Evolutionary conservation across 2,888 invertebrate genomes (phyloP), one percentile per base, ranked within the genome.

Genomic region (Osedax fenrisi): DNA sequence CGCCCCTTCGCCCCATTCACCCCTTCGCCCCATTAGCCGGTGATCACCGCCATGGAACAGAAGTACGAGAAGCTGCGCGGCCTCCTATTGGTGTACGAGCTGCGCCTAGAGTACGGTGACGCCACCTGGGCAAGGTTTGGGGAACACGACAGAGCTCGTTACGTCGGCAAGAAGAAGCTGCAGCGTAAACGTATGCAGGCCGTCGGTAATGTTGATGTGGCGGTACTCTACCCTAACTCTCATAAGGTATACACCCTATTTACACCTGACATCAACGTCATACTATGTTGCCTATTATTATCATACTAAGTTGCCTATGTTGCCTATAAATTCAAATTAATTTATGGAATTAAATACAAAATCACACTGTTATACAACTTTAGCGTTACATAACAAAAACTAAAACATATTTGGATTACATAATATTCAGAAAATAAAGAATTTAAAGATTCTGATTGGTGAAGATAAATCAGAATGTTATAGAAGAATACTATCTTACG

Each of bases 381-480:
- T n/a, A n/a, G n/a, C n/a, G n/a, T n/a, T n/a, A n/a, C n/a, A n/a
- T n/a, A n/a, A n/a, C n/a, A n/a, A n/a, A n/a, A n/a, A n/a, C n/a
- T n/a, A n/a, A n/a, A n/a, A n/a, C n/a, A n/a, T n/a, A n/a, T n/a
- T n/a, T n/a, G n/a, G n/a, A n/a, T n/a, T n/a, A n/a, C n/a, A 24
- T 68, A 3, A 68, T 24, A 10, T 78, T 22, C 76, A 81, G 81
- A 77, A 78, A 23, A 74, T 81, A 70, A 79, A 79, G 71, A 75
- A 78, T 2, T 69, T 82, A 26, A 72, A 78, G 27, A 76, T 77
- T 24, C 74, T 82, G 73, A 76, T 81, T 72, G 82, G 82, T 25
- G 81, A 81, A 72, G 79, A 80, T 69, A 80, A 79, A 59, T 77
- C 76, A 10, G 80, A 80, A 72, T 81, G 77, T 75, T 70, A 75